Conservation (phyloP, 1,140 invertebrate genomes). For the Bilobella aurantiaca region DNA sequence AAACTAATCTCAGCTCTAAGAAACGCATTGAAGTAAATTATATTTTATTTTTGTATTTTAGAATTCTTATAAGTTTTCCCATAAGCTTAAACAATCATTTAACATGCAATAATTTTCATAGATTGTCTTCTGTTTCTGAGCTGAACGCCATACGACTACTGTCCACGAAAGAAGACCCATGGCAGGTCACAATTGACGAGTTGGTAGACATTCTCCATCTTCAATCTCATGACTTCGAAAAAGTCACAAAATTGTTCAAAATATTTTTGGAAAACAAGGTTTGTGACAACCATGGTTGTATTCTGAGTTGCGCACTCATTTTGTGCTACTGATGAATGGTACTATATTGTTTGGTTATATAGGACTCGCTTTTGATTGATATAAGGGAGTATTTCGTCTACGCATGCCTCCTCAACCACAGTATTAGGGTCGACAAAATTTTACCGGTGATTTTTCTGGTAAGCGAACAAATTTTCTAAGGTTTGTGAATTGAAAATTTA, state of each 20-base stretch:
- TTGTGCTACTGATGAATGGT: too few species aligned
- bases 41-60: not conserved
- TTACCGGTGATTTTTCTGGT: constrained; percentile 24
- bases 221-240: not conserved
- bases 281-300: too few species aligned
- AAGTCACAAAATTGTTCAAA: not conserved
- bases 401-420: constrained; percentile 11
- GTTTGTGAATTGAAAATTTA: not conserved
- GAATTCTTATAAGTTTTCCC: not conserved
- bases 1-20: constrained; percentile 8
- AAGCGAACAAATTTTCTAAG: not conserved
- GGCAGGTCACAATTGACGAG: not conserved
- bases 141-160: not conserved
- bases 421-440: constrained; percentile 13
- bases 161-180: not conserved
- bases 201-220: not conserved
- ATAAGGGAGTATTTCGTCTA: constrained; percentile 25
- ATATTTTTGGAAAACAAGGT: not conserved
- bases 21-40: constrained; percentile 12
- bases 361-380: constrained; percentile 10
- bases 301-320: too few species aligned
- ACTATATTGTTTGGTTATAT: not conserved
- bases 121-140: not conserved
- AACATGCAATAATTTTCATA: constrained; percentile 3
- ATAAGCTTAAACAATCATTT: too few species aligned